These are phyloP conservation scores for Bergia sp. DNA, from an alignment of 92 coral and sea anemone genomes.

Conservation along the genomic window DNA sequence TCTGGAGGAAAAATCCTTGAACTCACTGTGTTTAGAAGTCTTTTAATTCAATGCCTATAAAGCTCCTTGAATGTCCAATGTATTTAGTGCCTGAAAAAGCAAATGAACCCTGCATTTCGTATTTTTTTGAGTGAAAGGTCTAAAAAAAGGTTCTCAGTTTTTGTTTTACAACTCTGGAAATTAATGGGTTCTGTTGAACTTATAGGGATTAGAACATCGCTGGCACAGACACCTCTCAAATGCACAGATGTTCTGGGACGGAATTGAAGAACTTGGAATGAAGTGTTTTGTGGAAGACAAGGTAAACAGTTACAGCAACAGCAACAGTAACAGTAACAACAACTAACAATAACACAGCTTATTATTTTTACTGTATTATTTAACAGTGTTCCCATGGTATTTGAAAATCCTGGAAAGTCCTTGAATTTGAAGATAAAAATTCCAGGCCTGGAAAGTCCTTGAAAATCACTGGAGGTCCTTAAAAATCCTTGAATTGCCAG, in stretches of 20 bases:
- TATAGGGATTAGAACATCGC: conserved; percentile 89
- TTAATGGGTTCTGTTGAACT: no score
- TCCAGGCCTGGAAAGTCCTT: no score
- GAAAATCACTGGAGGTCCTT: no score
- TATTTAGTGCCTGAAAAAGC: no score
- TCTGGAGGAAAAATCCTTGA: no score
- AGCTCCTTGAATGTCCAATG: no score
- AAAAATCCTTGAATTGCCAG: no score
- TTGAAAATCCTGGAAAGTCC: no score
- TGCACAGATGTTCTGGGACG: conserved; percentile 85
- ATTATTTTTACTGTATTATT: not conserved
- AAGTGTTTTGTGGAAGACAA: conserved; percentile 85
- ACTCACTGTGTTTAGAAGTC: no score
- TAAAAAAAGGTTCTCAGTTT: not conserved
- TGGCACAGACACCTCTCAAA: conserved; percentile 86
- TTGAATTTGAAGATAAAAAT: no score
- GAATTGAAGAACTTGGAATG: conserved; percentile 86
- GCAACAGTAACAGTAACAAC: not conserved
- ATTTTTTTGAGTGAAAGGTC: not conserved
- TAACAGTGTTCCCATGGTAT: not conserved
- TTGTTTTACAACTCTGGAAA: not conserved
- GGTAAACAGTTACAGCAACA: conserved; percentile 43
- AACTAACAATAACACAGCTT: not conserved
- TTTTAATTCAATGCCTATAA: no score
- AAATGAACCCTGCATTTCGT: no score